These are phyloP conservation scores for Sceloporus undulatus DNA, from an alignment of 2,113 vertebrate genomes.

Conservation along the genomic window DNA sequence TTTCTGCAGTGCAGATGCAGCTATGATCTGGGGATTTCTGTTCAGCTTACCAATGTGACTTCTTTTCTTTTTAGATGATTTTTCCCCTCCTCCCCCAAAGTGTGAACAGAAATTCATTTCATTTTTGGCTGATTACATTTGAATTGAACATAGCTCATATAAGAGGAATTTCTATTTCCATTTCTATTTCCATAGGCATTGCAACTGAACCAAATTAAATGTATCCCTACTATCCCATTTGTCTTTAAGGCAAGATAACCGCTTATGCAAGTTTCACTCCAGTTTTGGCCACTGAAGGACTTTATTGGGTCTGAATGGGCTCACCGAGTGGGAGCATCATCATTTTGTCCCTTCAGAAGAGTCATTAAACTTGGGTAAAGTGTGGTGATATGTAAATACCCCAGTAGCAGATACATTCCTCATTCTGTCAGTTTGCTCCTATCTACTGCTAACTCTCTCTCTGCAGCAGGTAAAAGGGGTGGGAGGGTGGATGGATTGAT, in stretches of 20 bases:
- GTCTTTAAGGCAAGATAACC: slow-evolving; percentile 54
- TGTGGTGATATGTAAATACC: slow-evolving; percentile 70
- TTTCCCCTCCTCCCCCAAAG: background rate
- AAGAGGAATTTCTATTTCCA: slow-evolving; percentile 46
- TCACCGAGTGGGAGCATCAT: slow-evolving; percentile 55
- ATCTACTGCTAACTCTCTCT: slow-evolving; percentile 47
- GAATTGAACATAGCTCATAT: slow-evolving; percentile 34
- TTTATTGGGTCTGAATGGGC: slow-evolving; percentile 71
- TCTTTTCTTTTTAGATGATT: slow-evolving; percentile 26
- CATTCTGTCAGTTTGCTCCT: slow-evolving; percentile 66
- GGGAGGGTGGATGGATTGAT: background rate
- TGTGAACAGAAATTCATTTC: slow-evolving; percentile 27
- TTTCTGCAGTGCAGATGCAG: background rate
- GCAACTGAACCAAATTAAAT: slow-evolving; percentile 53
- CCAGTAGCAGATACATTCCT: slow-evolving; percentile 57
- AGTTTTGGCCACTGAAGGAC: slow-evolving; percentile 67
- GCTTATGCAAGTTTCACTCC: slow-evolving; percentile 41
- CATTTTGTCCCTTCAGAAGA: slow-evolving; percentile 62
- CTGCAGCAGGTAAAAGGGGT: slow-evolving; percentile 40
- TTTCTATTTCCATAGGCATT: background rate
- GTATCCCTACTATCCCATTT: slow-evolving; percentile 45
- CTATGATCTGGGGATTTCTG: background rate
- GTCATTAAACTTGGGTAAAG: slow-evolving; percentile 63
- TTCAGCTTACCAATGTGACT: background rate
- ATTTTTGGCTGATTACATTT: slow-evolving; percentile 26